A percentile compares a stretch with the other conserved stretches of the same genome.
Evolutionary conservation across 1,140 invertebrate species (phyloP).

Genomic region (Hormaphis cornu): DNA sequence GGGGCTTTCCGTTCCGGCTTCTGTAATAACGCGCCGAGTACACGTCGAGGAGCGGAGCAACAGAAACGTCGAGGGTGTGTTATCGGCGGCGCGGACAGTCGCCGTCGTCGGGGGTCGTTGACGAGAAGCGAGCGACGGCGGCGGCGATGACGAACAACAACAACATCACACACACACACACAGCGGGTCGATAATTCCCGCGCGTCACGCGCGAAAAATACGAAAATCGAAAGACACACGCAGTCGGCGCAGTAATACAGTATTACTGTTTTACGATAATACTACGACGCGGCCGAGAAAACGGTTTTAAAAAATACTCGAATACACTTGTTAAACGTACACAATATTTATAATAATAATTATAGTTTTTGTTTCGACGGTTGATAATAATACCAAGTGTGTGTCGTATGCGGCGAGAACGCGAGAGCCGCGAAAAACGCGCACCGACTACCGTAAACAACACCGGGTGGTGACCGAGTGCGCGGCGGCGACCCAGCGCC

Average conservation of each 20-base stretch:
- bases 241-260: too few relatives aligned
- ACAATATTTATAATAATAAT: too few relatives aligned
- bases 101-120: not conserved
- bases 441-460: constrained; percentile 2
- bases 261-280: too few relatives aligned
- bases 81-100: not conserved
- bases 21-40: too few relatives aligned
- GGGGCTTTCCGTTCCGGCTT: too few relatives aligned
- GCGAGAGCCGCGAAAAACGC: not conserved
- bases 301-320: not conserved
- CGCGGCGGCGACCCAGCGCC: constrained; percentile 7
- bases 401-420: not conserved
- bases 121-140: not conserved
- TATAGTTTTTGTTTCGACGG: too few relatives aligned
- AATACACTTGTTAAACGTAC: too few relatives aligned
- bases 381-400: too few relatives aligned
- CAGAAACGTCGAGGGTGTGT: too few relatives aligned
- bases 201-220: not conserved
- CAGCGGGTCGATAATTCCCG: not conserved
- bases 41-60: too few relatives aligned
- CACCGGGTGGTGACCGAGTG: not conserved
- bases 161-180: not conserved
- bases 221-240: not conserved
- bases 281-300: too few relatives aligned
- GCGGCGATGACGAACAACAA: not conserved